Base-by-base conservation (phyloP, 2,113 vertebrate species). In the Neodontobutis hainanensis region DNA sequence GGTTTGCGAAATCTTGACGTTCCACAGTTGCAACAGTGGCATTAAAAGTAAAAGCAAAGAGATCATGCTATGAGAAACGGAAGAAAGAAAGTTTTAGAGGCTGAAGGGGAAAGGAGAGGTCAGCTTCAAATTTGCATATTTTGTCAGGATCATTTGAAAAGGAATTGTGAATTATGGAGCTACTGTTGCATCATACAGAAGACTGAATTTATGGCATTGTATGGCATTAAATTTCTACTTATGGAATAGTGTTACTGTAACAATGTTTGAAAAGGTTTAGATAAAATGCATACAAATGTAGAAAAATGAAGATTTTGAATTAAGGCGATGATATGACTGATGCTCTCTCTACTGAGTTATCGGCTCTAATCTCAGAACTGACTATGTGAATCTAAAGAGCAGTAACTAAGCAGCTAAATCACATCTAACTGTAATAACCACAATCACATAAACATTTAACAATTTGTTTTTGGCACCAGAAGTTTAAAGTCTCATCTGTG, bases 11-110 rank as follows among this genome's bases (percentile, higher is more conserved):
- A 88, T 80, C 80, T 86, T 86, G 77, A 87, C 65, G 64, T 84
- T 61, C 82, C 84, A 86, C 82, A 71, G 52, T 65, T 75, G 83
- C 77, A 84, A 61, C 58, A 74, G 61, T 78, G 34, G 14, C 50
- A 65, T 77, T 73, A 38, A 56, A 81, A 76, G 47, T 48, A 67
- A 72, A 80, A 70, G 61, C 55, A 63, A 73, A 35, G 56, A 56
- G 65, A 80, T 63, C 83, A 70, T 81, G 83, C 83, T 43, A 7
- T 70, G 53, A 71, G 44, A 70, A 14, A 73, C 46, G 14, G 36
- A 49, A 68, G 38, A 56, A 27, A 38, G 51, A 34, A 62, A 4
- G 68, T 8, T 38, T 60, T 14, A 53, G 49, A 66, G 57, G 65
- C 48, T 27, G 46, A 71, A 38, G 19, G 19, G 19, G 3, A 47